Evolutionary conservation across 2,888 invertebrate genomes (phyloP).

Genomic region (Drosophila cracens): DNA sequence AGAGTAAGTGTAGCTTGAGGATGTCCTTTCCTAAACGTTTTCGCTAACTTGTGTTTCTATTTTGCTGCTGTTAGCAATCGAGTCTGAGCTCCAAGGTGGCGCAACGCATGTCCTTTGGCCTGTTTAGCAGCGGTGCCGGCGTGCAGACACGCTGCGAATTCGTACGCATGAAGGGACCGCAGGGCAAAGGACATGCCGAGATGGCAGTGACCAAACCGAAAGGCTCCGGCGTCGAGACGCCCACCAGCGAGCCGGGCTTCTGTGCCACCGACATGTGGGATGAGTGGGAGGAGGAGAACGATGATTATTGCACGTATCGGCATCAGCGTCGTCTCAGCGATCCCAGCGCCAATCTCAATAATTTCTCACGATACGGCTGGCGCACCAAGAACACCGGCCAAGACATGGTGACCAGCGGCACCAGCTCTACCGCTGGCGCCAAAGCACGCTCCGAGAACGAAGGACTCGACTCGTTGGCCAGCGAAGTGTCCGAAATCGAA

Average conservation of each 20-base stretch:
- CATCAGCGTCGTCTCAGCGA: slow-evolving; percentile 94
- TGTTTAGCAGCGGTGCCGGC: slow-evolving; percentile 90
- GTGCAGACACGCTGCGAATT: slow-evolving; percentile 96
- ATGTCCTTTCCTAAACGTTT: not conserved
- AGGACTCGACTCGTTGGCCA: slow-evolving; percentile 93
- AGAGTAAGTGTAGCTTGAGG: slow-evolving; percentile 88
- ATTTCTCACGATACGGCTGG: slow-evolving; percentile 94
- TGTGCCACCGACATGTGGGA: slow-evolving; percentile 95
- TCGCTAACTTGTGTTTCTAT: slow-evolving; percentile 54
- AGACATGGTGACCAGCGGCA: slow-evolving; percentile 87
- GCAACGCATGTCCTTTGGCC: slow-evolving; percentile 97
- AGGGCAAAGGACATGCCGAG: slow-evolving; percentile 98
- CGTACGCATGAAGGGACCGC: slow-evolving; percentile 98
- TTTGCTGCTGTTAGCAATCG: slow-evolving; percentile 88
- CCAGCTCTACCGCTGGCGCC: slow-evolving; percentile 86
- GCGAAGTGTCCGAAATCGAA: slow-evolving; percentile 95
- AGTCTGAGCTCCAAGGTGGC: slow-evolving; percentile 97
- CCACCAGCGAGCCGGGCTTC: slow-evolving; percentile 95
- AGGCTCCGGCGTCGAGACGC: slow-evolving; percentile 97
- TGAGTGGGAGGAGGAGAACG: slow-evolving; percentile 95
- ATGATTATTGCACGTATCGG: slow-evolving; percentile 92
- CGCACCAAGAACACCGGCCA: slow-evolving; percentile 86
- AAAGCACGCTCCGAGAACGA: slow-evolving; percentile 96
- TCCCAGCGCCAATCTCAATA: slow-evolving; percentile 95
- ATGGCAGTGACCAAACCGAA: slow-evolving; percentile 98